Evolutionary conservation across 2,113 vertebrate species (phyloP).

Genomic region (Laticauda laticaudata): DNA sequence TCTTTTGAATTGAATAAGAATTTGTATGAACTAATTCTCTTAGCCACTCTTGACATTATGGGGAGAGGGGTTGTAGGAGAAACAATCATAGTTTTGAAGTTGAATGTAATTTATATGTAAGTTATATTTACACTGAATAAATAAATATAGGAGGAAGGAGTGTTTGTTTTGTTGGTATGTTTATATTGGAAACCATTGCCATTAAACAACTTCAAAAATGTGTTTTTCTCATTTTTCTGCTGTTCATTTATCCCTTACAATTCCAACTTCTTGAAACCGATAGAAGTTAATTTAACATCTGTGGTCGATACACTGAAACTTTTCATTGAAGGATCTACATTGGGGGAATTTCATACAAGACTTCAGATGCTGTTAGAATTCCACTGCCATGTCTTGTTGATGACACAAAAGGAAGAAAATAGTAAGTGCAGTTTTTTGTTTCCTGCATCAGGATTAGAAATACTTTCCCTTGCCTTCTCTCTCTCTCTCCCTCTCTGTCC

Average conservation of each 20-base stretch:
- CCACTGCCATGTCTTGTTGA: constrained; percentile 90
- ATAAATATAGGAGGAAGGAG: not conserved
- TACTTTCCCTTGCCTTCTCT: too few species aligned
- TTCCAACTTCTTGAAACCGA: constrained; percentile 35
- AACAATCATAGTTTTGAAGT: not conserved
- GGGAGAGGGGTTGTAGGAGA: not conserved
- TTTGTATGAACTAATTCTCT: not conserved
- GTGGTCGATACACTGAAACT: constrained; percentile 84
- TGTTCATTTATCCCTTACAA: not conserved
- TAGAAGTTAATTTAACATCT: constrained; percentile 69
- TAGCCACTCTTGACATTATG: not conserved
- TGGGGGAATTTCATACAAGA: constrained; percentile 86
- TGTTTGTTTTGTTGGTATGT: not conserved
- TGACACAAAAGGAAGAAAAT: constrained; percentile 76
- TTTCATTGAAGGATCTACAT: constrained; percentile 89
- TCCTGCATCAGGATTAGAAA: not conserved
- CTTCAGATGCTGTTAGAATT: constrained; percentile 86
- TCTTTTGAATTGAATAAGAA: not conserved
- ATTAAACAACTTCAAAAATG: not conserved
- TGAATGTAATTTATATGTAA: not conserved
- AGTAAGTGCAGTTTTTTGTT: constrained; percentile 68
- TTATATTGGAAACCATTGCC: not conserved
- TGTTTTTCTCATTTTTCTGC: constrained; percentile 8
- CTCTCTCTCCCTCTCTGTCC: too few species aligned
- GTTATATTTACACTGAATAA: not conserved